Base-by-base conservation (phyloP, 2,797 vertebrate genomes). In the Fistularia commersonii region DNA sequence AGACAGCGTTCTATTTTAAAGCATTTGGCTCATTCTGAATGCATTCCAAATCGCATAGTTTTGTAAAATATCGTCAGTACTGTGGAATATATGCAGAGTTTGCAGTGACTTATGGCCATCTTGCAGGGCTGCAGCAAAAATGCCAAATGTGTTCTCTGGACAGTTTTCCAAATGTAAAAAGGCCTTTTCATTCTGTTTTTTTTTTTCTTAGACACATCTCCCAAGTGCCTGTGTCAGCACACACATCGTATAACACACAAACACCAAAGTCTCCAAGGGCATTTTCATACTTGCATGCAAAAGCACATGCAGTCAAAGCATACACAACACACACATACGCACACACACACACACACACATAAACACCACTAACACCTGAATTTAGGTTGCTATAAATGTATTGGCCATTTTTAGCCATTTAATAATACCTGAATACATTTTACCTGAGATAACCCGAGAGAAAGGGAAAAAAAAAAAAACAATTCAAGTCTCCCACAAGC, bases 341-440 rank as follows among this genome's bases (percentile, higher is more conserved):
- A 23, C 23, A 23, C 23, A 23, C 23, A 23, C 23, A 23, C 23
- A 23, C 23, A 23, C 56, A 51, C 46, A 32, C 34, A 80, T 74
- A 77, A 49, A 79, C 74, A 65, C 73, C 50, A 7, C 23, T 71
- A 76, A 74, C 73, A 59, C 61, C 65, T 66, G 64, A 71, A 80
- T 81, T 66, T 65, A 71, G 69, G 72, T 72, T 82, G 72, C 79
- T 72, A 61, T 71, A 64, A 75, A 72, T 15, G 70, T 72, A 73
- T 43, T 43, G 51, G 70, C 77, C 76, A 85, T 79, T 83, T 87
- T 85, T 83, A 84, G 79, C 80, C 66, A 69, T 83, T 84, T 86
- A 85, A 87, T 83, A 84, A 84, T 57, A 81, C 72, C 63, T 71
- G 76, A 79, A 82, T 80, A 79, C 74, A 78, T 80, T 77, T 75